A percentile compares a stretch with the other conserved stretches of the same genome.
phyloP scores from a whole-genome alignment of 2,113 vertebrate genomes.

The Columbina picui region DNA sequence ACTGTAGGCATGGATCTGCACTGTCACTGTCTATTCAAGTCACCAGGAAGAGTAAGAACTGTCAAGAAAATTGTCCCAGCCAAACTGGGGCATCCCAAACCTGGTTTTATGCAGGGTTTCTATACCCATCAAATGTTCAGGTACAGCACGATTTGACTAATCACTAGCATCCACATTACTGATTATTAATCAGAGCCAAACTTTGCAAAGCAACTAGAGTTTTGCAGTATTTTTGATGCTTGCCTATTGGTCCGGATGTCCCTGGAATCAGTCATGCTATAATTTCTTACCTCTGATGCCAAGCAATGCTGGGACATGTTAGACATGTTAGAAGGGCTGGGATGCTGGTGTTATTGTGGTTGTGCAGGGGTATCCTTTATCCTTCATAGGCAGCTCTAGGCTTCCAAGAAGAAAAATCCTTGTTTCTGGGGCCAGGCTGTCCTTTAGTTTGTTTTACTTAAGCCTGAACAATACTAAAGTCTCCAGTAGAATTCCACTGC shows the following conservation, averaged over 20 bases:
- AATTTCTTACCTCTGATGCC: neutral
- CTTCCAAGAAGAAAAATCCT: neutral
- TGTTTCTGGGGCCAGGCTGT: neutral
- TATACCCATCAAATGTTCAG: rapidly evolving
- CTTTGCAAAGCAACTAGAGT: neutral
- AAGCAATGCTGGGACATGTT: neutral
- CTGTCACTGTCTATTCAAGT: rapidly evolving
- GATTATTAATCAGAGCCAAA: neutral
- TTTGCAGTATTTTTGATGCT: neutral
- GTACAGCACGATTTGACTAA: neutral
- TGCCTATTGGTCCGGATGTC: neutral
- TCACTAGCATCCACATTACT: neutral
- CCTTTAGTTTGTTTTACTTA: neutral
- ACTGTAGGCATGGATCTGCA: rapidly evolving
- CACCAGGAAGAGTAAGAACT: neutral
- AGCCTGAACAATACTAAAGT: neutral
- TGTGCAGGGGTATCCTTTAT: neutral
- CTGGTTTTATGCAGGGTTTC: neutral
- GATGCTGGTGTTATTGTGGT: neutral
- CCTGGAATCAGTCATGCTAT: neutral
- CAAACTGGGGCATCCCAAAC: neutral
- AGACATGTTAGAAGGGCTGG: neutral
- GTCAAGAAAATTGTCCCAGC: neutral
- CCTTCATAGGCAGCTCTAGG: neutral
- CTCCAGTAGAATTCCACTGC: neutral